Evolutionary conservation across 2,888 invertebrate genomes (phyloP).

Genomic region (Clunio marinus): DNA sequence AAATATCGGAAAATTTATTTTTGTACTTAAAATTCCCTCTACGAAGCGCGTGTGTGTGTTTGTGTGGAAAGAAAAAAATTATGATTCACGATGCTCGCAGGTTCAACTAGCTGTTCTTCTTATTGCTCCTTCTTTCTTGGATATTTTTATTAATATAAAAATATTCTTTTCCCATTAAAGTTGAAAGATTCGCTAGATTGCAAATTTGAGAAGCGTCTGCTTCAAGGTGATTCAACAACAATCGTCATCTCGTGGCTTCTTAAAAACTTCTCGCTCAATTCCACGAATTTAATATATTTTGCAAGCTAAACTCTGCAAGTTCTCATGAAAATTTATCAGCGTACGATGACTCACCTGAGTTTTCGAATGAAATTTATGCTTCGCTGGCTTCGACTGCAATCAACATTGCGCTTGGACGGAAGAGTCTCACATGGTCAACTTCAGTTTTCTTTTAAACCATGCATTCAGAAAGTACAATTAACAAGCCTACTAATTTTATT

Average conservation of each 20-base stretch:
- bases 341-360: neutral
- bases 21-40: neutral
- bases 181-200: neutral
- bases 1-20: neutral
- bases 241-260: neutral
- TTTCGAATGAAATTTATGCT: neutral
- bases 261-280: neutral
- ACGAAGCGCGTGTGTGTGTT: neutral
- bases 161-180: neutral
- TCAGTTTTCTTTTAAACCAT: too few relatives aligned
- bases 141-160: neutral
- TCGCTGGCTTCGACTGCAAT: constrained; percentile 2
- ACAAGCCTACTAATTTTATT: too few relatives aligned
- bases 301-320: neutral
- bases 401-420: neutral
- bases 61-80: neutral
- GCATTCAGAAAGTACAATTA: too few relatives aligned
- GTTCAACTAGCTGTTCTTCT: neutral
- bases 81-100: neutral
- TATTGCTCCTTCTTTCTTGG: neutral
- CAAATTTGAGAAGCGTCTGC: neutral
- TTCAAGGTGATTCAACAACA: neutral
- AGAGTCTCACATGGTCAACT: neutral
- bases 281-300: neutral
- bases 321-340: constrained; percentile 3